Percentiles rank a stretch among this genome's conserved stretches.
Conservation (phyloP, 2,797 vertebrate genomes). For the Micropoecilia bifurca region DNA sequence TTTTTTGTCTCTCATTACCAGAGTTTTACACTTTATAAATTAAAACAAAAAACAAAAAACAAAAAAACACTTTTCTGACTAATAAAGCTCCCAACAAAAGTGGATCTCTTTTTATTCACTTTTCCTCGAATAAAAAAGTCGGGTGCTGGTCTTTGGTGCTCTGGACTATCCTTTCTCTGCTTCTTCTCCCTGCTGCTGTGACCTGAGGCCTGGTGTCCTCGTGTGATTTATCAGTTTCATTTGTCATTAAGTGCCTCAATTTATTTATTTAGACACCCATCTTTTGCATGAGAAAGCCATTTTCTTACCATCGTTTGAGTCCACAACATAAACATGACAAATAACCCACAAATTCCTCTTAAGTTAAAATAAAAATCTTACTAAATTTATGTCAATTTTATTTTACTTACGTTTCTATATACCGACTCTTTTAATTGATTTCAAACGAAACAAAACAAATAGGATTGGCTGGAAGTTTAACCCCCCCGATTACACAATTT, state of each 20-base stretch:
- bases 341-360: too few relatives aligned
- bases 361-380: too few relatives aligned
- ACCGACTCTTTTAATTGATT: background rate
- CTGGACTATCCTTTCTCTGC: too few relatives aligned
- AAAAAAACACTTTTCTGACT: background rate
- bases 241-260: background rate
- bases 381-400: background rate
- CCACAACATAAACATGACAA: background rate
- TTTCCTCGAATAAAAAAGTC: background rate
- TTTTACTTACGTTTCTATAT: background rate
- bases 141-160: too few relatives aligned
- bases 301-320: background rate
- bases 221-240: background rate
- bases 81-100: background rate
- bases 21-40: background rate
- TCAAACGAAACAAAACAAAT: background rate
- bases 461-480: too few relatives aligned
- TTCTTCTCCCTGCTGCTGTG: too few relatives aligned
- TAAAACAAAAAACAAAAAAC: too few relatives aligned
- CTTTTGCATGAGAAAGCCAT: background rate
- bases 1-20: background rate
- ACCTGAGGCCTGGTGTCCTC: too few relatives aligned
- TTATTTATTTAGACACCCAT: background rate
- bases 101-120: background rate
- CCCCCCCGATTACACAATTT: too few relatives aligned